phyloP scores from a whole-genome alignment of 2,888 invertebrate species.

The Sympetrum striolatum region DNA sequence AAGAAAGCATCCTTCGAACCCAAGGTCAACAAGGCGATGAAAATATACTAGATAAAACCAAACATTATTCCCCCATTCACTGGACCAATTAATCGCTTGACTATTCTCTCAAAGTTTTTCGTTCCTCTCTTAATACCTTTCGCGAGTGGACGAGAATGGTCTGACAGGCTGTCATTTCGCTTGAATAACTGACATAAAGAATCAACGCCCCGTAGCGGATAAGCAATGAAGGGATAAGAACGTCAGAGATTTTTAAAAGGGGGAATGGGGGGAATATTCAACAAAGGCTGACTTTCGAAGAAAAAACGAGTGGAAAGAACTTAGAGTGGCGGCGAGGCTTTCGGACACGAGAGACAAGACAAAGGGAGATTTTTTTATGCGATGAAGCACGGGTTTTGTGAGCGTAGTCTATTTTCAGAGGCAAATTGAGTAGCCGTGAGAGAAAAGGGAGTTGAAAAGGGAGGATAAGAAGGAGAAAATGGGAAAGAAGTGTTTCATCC shows the following conservation, averaged over 20 bases:
- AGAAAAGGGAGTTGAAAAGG: background rate
- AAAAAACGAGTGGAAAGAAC: background rate
- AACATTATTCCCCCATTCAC: too few species aligned
- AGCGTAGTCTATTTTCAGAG: background rate
- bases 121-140: background rate
- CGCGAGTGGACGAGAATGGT: background rate
- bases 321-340: background rate
- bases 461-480: background rate
- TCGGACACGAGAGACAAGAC: background rate
- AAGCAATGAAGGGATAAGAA: background rate
- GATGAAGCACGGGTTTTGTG: background rate
- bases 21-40: too few species aligned
- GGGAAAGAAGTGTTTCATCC: background rate
- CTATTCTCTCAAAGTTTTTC: background rate
- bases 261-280: background rate
- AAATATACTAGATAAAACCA: background rate
- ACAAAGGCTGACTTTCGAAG: background rate
- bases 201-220: background rate
- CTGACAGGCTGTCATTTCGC: background rate
- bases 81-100: background rate
- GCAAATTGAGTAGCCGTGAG: constrained; percentile 30
- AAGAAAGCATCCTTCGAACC: too few species aligned
- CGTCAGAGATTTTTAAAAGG: background rate
- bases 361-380: background rate
- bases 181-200: background rate